Percentiles rank a stretch among this genome's conserved stretches.
phyloP scores from a whole-genome alignment of 2,888 invertebrate species.

The Cacoxenus indagator region DNA sequence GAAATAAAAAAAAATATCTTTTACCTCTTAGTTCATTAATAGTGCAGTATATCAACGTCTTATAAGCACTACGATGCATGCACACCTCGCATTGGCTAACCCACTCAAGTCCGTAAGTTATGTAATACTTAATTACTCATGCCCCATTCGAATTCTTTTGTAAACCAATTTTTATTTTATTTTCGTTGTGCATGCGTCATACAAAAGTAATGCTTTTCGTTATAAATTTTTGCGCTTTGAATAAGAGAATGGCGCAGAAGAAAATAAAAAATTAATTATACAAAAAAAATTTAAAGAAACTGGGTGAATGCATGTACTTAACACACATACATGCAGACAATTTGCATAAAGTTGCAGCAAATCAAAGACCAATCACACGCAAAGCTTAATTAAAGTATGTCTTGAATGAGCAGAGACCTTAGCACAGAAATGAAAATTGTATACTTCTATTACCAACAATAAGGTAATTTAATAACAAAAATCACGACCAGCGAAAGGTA shows the following conservation, averaged over 20 bases:
- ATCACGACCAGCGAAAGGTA: neutral
- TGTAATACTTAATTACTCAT: neutral
- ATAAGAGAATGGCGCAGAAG: slow-evolving; percentile 24
- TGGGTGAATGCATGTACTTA: neutral
- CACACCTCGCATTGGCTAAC: too few relatives aligned
- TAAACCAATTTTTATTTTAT: neutral
- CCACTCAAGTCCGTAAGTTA: too few relatives aligned
- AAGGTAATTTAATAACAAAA: slow-evolving; percentile 50
- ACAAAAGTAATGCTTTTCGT: neutral
- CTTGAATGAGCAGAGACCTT: neutral
- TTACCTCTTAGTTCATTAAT: too few relatives aligned
- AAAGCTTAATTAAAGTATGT: neutral
- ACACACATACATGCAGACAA: neutral
- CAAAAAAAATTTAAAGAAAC: neutral
- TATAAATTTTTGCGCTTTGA: too few relatives aligned
- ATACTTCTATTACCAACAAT: neutral
- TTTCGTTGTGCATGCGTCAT: neutral
- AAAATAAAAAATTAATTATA: slow-evolving; percentile 15
- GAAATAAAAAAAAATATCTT: too few relatives aligned
- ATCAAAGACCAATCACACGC: neutral
- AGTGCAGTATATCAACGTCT: too few relatives aligned
- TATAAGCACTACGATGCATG: too few relatives aligned
- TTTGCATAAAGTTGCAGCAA: neutral
- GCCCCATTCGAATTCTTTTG: neutral
- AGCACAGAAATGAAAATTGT: neutral